Base-by-base conservation (phyloP, 2,888 invertebrate genomes). In the Tetragonisca angustula region DNA sequence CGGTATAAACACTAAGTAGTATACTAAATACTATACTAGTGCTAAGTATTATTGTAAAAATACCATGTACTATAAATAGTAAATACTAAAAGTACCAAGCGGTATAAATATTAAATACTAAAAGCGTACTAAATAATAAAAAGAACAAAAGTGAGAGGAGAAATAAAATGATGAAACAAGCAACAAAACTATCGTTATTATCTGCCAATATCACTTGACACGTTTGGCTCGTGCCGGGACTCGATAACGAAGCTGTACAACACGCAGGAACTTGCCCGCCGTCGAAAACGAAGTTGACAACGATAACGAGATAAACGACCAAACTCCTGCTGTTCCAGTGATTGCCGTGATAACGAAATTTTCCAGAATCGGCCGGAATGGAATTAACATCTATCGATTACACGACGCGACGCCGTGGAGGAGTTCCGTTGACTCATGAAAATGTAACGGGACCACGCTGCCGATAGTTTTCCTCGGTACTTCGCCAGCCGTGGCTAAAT, bases 371-470 rank as follows among this genome's bases (percentile, higher is more conserved):
- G 72, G 54, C 19, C 52, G 52, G 75, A 80, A 85, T 67, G 79
- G 76, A 85, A 85, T 85, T 85, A 85, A 84, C 85, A 77, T 85
- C 74, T 80, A 84, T 85, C 80, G 85, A 84, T 85, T 84, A 84
- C 84, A 73, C 75, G 74, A 9, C 43, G 43, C 43, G 36, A 1
- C 36, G 9, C 9, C 59, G 64, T 17, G 59, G 59, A 54, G 52
- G 80, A 71, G 84, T 74, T 77, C 65, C 78, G 85, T 78, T 62
- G 77, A 81, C 81, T 84, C 85, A 81, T 84, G 85, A 85, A 84
- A 84, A 84, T 84, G 81, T 81, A 84, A 85, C 80, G 81, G 71
- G 49, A 65, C 67, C 71, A 56, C 75, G 64, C 65, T 70, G 21
- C 61, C 73, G 62, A 68, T 73, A 73, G 78, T 84, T 85, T 84